Evolutionary conservation across 2,113 vertebrate genomes (phyloP).

Genomic region (Corythornis vintsioides): DNA sequence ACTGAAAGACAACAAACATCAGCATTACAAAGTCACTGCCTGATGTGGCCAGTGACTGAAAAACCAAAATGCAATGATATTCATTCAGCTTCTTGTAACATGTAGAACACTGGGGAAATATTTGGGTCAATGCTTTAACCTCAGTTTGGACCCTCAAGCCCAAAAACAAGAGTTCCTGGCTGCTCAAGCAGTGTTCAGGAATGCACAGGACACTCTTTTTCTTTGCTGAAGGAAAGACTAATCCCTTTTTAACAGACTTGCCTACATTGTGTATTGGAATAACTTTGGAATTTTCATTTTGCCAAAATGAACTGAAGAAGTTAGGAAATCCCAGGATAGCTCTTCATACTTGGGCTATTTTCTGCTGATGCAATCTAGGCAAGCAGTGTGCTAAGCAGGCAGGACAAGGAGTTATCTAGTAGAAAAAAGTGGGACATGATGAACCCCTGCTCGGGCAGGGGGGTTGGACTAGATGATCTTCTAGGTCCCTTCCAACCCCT

Average conservation of each 20-base stretch:
- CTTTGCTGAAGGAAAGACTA: background rate
- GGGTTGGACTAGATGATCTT: too few relatives aligned
- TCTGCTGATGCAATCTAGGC: conserved; percentile 32
- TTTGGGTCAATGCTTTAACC: background rate
- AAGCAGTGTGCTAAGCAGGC: conserved; percentile 13
- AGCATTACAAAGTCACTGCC: background rate
- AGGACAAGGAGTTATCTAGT: background rate
- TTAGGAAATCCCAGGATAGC: background rate
- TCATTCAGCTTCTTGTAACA: background rate
- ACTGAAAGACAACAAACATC: background rate
- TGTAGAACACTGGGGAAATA: background rate
- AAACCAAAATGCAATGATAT: background rate
- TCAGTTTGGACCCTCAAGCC: background rate
- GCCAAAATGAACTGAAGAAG: background rate
- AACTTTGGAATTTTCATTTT: background rate
- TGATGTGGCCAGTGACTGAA: background rate
- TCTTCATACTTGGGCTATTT: background rate
- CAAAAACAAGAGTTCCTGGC: background rate
- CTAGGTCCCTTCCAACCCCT: too few relatives aligned
- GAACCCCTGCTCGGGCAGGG: too few relatives aligned
- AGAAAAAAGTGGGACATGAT: background rate
- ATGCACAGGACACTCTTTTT: background rate
- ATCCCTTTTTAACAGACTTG: background rate
- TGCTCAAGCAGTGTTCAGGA: background rate
- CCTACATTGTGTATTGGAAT: background rate